phyloP scores from a whole-genome alignment of 2,797 vertebrate genomes.

The Parauchenoglanis ngamensis region DNA sequence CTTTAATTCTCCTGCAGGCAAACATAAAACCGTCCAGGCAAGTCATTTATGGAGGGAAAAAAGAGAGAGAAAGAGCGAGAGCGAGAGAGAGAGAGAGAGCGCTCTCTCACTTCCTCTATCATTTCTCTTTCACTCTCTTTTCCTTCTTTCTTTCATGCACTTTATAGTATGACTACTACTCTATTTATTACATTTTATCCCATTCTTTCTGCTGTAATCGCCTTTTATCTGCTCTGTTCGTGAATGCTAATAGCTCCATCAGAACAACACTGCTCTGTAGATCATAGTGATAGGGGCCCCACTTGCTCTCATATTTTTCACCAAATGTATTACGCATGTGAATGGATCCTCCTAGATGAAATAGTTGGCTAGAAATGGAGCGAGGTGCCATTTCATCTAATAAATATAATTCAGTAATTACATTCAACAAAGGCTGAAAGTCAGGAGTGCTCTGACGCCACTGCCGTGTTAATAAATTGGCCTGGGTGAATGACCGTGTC shows the following conservation, averaged over 20 bases:
- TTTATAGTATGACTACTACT: constrained; percentile 74
- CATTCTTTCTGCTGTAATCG: constrained; percentile 91
- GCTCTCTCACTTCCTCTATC: not conserved
- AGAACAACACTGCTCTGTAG: constrained; percentile 82
- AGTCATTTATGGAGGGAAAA: constrained; percentile 77
- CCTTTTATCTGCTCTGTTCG: constrained; percentile 84
- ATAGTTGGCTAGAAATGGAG: constrained; percentile 61
- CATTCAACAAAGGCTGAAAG: constrained; percentile 62
- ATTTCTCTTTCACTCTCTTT: constrained; percentile 22
- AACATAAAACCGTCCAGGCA: constrained; percentile 83
- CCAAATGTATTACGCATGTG: constrained; percentile 65
- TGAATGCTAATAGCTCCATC: constrained; percentile 90
- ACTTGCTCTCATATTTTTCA: constrained; percentile 64
- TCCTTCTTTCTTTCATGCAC: constrained; percentile 30
- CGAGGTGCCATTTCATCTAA: constrained; percentile 65
- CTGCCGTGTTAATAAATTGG: constrained; percentile 55
- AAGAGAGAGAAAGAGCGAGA: constrained; percentile 52
- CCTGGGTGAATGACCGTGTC: constrained; percentile 54
- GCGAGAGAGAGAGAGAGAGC: constrained; percentile 40
- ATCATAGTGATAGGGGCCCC: constrained; percentile 85
- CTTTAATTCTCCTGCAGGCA: constrained; percentile 83
- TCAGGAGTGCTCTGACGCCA: constrained; percentile 54
- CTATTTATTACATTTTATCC: constrained; percentile 82
- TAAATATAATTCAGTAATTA: constrained; percentile 71
- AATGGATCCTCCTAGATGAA: constrained; percentile 71